Base-by-base conservation (phyloP, 2,113 vertebrate genomes). In the human region DNA sequence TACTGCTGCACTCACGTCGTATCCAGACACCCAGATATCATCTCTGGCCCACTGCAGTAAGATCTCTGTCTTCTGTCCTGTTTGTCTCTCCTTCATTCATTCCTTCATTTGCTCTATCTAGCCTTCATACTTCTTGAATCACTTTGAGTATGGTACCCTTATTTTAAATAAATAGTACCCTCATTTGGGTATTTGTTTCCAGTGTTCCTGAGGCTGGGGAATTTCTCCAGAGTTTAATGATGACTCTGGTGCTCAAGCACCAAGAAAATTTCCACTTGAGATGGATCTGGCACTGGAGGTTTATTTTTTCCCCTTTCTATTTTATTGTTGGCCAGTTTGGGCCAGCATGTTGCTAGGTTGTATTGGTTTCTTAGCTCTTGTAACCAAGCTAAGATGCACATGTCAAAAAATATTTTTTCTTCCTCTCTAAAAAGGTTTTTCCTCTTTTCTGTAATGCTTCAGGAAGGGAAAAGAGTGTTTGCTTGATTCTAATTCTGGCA, bases 291-390 rank as follows among this genome's bases (percentile, higher is more conserved):
- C 87, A 80, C 22, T 72, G 8, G 48, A 40, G 55, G 11, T 76
- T 96, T 95, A 80, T 93, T 96, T 97, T 88, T 92, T 81, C 78
- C 57, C 76, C 25, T 85, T 85, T 95, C 80, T 83, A 16, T 95
- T 97, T 97, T 97, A 86, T 93, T 97, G 85, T 89, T 95, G 95
- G 82, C 50, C 88, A 86, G n/a, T 96, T 96, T 81, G 43, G 81
- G 93, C 92, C 68, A 83, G 59, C 52, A 89, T 45, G 87, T 98
- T 97, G 92, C 96, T 96, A 97, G 91, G 92, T 52, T 97, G 35
- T 97, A 27, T 95, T 89, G 85, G 92, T 97, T 97, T 96, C 95
- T 98, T 97, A 94, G 94, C 89, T 96, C 73, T 95, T 89, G 93
- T 93, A 97, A 96, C 96, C 84, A 97, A 93, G 78, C 81, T 82